Conservation (phyloP, 2,113 vertebrate genomes). For the Erythrolamprus reginae region DNA sequence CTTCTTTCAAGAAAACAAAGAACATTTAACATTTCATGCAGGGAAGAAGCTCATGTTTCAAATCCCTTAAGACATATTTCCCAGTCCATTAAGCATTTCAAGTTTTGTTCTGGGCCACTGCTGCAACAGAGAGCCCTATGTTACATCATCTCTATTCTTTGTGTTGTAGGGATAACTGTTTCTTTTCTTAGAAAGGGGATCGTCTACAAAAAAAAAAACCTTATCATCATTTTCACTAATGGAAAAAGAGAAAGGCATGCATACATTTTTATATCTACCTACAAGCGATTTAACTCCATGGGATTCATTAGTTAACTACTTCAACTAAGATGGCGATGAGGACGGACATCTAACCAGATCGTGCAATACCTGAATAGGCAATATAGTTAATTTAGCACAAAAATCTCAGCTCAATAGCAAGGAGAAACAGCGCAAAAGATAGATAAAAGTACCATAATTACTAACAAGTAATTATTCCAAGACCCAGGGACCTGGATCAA, state of each 20-base stretch:
- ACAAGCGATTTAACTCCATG: too few relatives aligned
- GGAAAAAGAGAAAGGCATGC: not conserved
- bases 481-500: too few relatives aligned
- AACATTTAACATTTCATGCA: not conserved
- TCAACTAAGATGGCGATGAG: too few relatives aligned
- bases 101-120: slow-evolving; percentile 7
- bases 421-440: too few relatives aligned
- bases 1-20: slow-evolving; percentile 7
- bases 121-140: not conserved
- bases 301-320: not conserved
- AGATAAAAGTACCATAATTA: too few relatives aligned
- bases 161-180: not conserved
- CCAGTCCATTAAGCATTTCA: slow-evolving; percentile 21
- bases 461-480: too few relatives aligned
- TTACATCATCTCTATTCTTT: not conserved
- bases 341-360: too few relatives aligned
- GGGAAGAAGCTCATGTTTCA: slow-evolving; percentile 23
- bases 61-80: slow-evolving; percentile 19
- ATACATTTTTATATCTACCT: not conserved
- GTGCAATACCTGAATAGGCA: too few relatives aligned
- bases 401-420: too few relatives aligned
- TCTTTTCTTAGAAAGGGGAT: not conserved
- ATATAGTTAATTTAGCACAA: too few relatives aligned
- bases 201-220: not conserved
- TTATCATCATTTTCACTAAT: not conserved